Conservation (phyloP, 2,888 invertebrate genomes). For the Heteromyza rotundicornis region DNA sequence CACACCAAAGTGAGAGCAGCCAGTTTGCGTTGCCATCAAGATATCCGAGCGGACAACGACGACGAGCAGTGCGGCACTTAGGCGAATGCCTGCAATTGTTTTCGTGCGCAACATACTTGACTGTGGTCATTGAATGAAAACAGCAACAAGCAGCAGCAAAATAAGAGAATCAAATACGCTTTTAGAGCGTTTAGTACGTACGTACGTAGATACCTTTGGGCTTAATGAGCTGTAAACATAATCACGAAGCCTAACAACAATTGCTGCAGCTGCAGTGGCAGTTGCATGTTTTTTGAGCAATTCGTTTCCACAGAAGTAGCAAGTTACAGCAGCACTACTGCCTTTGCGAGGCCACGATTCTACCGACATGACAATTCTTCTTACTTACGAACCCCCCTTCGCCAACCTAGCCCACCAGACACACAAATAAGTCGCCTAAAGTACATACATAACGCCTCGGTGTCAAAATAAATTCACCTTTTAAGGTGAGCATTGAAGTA, state of each 20-base stretch:
- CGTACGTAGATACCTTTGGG: too few relatives aligned
- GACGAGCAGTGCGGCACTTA: conserved; percentile 20
- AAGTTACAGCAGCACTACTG: background rate
- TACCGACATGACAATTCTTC: background rate
- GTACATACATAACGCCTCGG: conserved; percentile 32
- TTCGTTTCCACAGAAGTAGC: background rate
- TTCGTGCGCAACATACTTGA: background rate
- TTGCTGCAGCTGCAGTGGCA: background rate
- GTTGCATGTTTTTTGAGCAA: conserved; percentile 12
- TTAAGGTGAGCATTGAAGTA: conserved; percentile 38
- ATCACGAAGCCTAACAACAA: background rate
- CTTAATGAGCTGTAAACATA: conserved; percentile 19
- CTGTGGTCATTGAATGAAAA: too few relatives aligned
- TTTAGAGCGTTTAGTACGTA: too few relatives aligned
- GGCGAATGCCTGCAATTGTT: conserved; percentile 31
- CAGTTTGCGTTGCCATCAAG: background rate
- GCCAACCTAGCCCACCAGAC: too few relatives aligned
- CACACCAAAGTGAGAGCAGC: conserved; percentile 28
- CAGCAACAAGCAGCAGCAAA: too few relatives aligned
- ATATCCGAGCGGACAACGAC: conserved; percentile 6
- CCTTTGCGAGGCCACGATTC: background rate
- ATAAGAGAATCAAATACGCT: too few relatives aligned
- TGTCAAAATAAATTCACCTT: conserved; percentile 39
- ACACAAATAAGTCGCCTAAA: background rate
- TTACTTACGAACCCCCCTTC: too few relatives aligned